These are phyloP conservation scores for Phyllostomus hastatus DNA, from an alignment of 2,113 vertebrate genomes.

Conservation along the genomic window DNA sequence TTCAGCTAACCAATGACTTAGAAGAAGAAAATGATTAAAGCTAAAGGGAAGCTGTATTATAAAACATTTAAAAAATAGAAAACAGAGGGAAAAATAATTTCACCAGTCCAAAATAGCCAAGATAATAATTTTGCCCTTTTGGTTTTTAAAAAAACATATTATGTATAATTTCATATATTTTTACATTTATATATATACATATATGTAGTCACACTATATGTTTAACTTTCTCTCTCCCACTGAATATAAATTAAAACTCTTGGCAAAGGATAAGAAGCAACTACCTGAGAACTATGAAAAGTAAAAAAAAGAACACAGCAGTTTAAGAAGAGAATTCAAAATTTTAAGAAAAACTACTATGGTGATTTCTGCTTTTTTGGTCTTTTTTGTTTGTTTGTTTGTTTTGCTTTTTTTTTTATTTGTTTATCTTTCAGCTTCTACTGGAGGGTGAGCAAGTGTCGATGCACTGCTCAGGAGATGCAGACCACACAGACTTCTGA, in stretches of 20 bases:
- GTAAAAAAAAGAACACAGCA: background rate
- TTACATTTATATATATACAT: background rate
- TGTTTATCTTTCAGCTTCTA: background rate
- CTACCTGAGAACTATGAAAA: background rate
- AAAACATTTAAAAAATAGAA: slow-evolving; percentile 17
- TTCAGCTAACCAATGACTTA: background rate
- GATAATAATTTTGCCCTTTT: background rate
- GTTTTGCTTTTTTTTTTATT: background rate
- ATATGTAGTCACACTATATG: background rate
- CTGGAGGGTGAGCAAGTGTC: background rate
- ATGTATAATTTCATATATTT: background rate
- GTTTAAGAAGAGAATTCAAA: background rate
- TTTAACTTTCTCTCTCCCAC: background rate
- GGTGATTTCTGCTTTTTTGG: background rate
- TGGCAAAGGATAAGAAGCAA: background rate
- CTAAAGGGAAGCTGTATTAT: background rate
- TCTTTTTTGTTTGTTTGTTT: background rate
- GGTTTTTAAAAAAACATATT: background rate
- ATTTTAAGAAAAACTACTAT: background rate
- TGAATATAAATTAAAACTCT: background rate
- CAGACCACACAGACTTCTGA: background rate
- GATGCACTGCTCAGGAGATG: background rate
- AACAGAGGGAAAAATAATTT: background rate
- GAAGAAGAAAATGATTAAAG: background rate
- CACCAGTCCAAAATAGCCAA: background rate